These are phyloP conservation scores for Caenorhabditis wallacei DNA, from an alignment of 2,888 invertebrate species.

Conservation along the genomic window DNA sequence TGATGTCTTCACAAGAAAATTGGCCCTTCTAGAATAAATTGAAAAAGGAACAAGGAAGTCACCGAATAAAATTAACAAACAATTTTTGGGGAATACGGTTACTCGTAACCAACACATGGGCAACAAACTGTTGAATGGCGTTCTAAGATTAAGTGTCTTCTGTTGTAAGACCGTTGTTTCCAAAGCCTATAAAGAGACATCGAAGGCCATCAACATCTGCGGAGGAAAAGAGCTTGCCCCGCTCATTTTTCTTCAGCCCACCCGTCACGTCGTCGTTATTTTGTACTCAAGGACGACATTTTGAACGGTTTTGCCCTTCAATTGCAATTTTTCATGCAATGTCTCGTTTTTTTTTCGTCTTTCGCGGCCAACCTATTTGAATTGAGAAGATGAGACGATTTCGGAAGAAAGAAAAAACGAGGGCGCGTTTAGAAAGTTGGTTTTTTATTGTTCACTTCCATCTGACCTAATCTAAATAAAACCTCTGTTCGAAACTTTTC, in stretches of 20 bases:
- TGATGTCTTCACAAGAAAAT: conserved; percentile 5
- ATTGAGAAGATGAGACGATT: conserved; percentile 51
- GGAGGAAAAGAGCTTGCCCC: conserved; percentile 61
- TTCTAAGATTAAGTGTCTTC: conserved; percentile 56
- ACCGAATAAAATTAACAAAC: conserved; percentile 4
- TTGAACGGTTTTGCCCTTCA: conserved; percentile 65
- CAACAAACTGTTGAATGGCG: conserved; percentile 27
- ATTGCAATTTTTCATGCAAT: conserved; percentile 60
- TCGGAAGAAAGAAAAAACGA: conserved; percentile 46
- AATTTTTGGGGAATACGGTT: conserved; percentile 10
- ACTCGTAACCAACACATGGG: not conserved
- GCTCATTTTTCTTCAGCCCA: conserved; percentile 50
- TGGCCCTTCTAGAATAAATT: too few relatives aligned
- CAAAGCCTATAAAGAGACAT: conserved; percentile 60
- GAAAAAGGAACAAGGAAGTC: not conserved
- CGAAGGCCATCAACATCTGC: conserved; percentile 58
- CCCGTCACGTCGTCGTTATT: conserved; percentile 46
- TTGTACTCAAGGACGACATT: conserved; percentile 64
- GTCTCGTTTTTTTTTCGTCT: conserved; percentile 47
- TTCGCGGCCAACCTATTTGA: conserved; percentile 60
- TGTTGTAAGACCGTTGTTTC: conserved; percentile 38
- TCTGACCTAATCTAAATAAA: conserved; percentile 45
- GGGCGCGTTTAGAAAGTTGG: conserved; percentile 50
- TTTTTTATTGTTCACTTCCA: conserved; percentile 53
- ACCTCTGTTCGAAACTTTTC: conserved; percentile 27